Percentiles rank a stretch among this genome's conserved stretches.
Conservation (phyloP, 1,140 invertebrate genomes). For the fruit fly (Drosophila melanogaster) region Release_6_plus_ISO1_MT NT_033779.5:16392501-16393000, state of each 20-base stretch:
- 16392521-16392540: conserved; percentile 1
- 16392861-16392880: neutral
- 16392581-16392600: conserved; percentile 72
- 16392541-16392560: conserved; percentile 32
- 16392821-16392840: conserved; percentile 54
- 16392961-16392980: neutral
- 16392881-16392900: neutral
- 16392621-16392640: conserved; percentile 69
- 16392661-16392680: conserved; percentile 75
- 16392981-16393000: too few species aligned
- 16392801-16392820: conserved; percentile 32
- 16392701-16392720: conserved; percentile 69
- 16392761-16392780: neutral
- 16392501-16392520: conserved; percentile 17
- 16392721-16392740: conserved; percentile 67
- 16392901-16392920: too few species aligned
- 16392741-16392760: neutral
- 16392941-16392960: neutral
- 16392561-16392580: conserved; percentile 78
- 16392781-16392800: conserved; percentile 20
- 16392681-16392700: conserved; percentile 49
- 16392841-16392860: conserved; percentile 26
- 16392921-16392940: neutral
- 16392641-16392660: conserved; percentile 84
- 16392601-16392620: conserved; percentile 37